Percentiles rank a stretch among this genome's conserved stretches.
These are phyloP conservation scores for Zeus faber DNA, from an alignment of 2,113 vertebrate species.

Conservation along the genomic window DNA sequence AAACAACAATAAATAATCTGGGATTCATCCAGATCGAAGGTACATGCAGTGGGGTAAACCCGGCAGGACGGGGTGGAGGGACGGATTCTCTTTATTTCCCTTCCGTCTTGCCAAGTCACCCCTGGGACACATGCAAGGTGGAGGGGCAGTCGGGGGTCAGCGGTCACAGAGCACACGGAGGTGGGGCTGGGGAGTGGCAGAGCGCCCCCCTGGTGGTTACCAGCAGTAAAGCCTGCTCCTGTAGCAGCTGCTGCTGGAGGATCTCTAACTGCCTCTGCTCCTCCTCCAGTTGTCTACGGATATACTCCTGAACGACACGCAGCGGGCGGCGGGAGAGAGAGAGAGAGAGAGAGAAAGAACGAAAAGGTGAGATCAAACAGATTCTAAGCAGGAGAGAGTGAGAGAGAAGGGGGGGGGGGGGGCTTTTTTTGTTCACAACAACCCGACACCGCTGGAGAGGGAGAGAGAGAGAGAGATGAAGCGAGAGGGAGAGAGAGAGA, in stretches of 20 bases:
- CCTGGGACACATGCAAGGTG: constrained; percentile 48
- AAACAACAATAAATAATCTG: too few relatives aligned
- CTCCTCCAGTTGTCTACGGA: constrained; percentile 98
- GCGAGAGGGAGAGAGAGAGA: constrained; percentile 17
- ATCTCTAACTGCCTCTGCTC: constrained; percentile 99
- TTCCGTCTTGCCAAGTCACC: too few relatives aligned
- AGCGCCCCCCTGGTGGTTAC: constrained; percentile 76
- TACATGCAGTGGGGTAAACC: constrained; percentile 42
- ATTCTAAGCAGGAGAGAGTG: constrained; percentile 9
- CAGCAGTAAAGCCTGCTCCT: constrained; percentile 98
- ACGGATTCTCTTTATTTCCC: too few relatives aligned
- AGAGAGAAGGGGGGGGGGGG: constrained; percentile 1
- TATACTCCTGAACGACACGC: constrained; percentile 91
- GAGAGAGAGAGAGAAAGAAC: constrained; percentile 28
- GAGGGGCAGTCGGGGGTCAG: constrained; percentile 24
- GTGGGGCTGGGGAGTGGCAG: constrained; percentile 1
- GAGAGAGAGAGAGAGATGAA: constrained; percentile 21
- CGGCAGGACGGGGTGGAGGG: too few relatives aligned
- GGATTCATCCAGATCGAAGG: constrained; percentile 37
- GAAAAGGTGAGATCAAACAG: background rate
- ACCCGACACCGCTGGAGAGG: background rate
- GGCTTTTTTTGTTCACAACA: background rate
- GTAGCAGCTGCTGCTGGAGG: constrained; percentile 97
- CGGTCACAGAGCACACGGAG: constrained; percentile 44
- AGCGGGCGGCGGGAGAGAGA: constrained; percentile 30